Evolutionary conservation across 2,888 invertebrate genomes (phyloP).

Genomic region (Ferrisia virgata): DNA sequence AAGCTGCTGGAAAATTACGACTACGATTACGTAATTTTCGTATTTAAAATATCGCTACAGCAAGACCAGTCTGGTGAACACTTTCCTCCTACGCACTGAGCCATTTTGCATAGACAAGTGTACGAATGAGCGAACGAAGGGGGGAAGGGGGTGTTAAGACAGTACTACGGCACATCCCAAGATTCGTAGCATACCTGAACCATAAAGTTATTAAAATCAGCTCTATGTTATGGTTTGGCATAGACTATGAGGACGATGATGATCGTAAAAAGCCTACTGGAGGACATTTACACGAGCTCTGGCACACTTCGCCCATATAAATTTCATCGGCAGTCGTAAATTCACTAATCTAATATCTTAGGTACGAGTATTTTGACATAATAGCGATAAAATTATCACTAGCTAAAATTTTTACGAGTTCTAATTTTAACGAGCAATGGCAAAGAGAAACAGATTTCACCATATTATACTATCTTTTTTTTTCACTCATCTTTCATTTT

Average conservation of each 20-base stretch:
- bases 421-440: background rate
- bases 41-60: too few species aligned
- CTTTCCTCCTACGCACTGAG: too few species aligned
- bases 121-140: too few species aligned
- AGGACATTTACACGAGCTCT: background rate
- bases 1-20: slow-evolving; percentile 1
- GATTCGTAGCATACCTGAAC: background rate
- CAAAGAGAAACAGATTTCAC: background rate
- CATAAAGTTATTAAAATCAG: background rate
- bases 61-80: too few species aligned
- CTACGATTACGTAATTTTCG: background rate
- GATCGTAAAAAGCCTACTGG: background rate
- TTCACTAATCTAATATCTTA: slow-evolving; percentile 1
- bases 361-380: background rate
- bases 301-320: background rate
- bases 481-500: too few species aligned
- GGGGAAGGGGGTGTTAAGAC: too few species aligned
- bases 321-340: slow-evolving; percentile 10
- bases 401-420: background rate
- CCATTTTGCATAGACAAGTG: too few species aligned
- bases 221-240: background rate
- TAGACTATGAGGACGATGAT: background rate
- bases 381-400: slow-evolving; percentile 13
- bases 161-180: too few species aligned
- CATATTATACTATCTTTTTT: background rate